Base-by-base conservation (phyloP, 2,113 vertebrate genomes). In the Gallinago paraguaiae region DNA sequence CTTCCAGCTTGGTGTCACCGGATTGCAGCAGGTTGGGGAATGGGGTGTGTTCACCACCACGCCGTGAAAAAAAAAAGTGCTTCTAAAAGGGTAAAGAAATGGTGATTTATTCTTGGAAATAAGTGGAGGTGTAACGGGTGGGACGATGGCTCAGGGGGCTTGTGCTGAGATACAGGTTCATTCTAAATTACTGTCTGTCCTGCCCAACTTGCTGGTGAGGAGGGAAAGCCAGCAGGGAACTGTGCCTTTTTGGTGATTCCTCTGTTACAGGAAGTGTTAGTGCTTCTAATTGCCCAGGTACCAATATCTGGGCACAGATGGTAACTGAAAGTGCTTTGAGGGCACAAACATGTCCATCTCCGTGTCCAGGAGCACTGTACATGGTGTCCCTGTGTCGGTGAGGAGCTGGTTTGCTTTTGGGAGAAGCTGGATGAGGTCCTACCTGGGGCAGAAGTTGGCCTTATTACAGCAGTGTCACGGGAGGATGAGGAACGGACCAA, bases 341-440 rank as follows among this genome's bases (percentile, higher is more conserved):
- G 65, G 56, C 39, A 10, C 37, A 43, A 35, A 11, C 39, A 16
- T 54, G 22, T 48, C 51, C 23, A 17, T 19, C 64, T 51, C 33
- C 4, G 0, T 1, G 12, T 27, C 10, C 22, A 51, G 59, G 22
- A 35, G 43, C 51, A 2, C 31, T 19, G 24, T 2, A 15, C 3
- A 0, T 2, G 33, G 27, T 90, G 37, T 16, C 9, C 13, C 33
- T 0, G 0, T 35, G 25, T 61, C 35, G 16, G 25, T 9, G 30
- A 51, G 64, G 50, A 45, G 31, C 23, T 70, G 50, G 3, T 28
- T 67, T 92, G 67, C 50, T 59, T 63, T 33, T 17, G 13, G 48
- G 30, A 65, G 59, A 50, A 28, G 48, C 31, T 64, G 71, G 9
- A 5, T 31, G 56, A 53, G 51, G 8, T 51, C 50, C 45, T 74